phyloP scores from a whole-genome alignment of 2,113 vertebrate species.

The Dicerorhinus sumatrensis region DNA sequence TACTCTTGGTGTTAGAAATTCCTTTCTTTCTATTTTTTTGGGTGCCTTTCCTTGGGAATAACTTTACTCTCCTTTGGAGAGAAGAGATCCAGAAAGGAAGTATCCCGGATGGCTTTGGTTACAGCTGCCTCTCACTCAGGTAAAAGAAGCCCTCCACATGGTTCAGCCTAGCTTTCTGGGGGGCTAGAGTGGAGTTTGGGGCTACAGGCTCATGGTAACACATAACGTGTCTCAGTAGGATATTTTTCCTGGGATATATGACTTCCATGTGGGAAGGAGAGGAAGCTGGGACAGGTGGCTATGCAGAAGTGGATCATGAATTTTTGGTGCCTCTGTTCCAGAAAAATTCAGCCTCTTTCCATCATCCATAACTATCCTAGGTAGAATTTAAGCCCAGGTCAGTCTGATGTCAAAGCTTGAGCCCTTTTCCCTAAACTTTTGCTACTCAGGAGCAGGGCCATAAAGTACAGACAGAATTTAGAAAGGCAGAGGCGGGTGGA shows the following conservation, averaged over 20 bases:
- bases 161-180: neutral
- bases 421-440: neutral
- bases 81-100: neutral
- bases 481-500: neutral
- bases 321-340: neutral
- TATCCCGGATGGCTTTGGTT: neutral
- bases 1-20: neutral
- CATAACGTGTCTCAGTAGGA: neutral
- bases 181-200: neutral
- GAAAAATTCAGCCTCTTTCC: neutral
- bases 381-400: neutral
- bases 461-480: neutral
- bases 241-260: neutral
- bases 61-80: neutral
- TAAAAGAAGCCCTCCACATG: neutral
- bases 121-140: neutral
- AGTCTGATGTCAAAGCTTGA: neutral
- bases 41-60: neutral
- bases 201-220: neutral
- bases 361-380: neutral
- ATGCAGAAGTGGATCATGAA: neutral
- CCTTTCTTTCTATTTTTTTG: neutral
- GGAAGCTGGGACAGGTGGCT: neutral
- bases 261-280: neutral
- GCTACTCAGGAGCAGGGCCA: neutral